Base-by-base conservation (phyloP, 2,797 vertebrate genomes). In the Coracias cyanogaster region DNA sequence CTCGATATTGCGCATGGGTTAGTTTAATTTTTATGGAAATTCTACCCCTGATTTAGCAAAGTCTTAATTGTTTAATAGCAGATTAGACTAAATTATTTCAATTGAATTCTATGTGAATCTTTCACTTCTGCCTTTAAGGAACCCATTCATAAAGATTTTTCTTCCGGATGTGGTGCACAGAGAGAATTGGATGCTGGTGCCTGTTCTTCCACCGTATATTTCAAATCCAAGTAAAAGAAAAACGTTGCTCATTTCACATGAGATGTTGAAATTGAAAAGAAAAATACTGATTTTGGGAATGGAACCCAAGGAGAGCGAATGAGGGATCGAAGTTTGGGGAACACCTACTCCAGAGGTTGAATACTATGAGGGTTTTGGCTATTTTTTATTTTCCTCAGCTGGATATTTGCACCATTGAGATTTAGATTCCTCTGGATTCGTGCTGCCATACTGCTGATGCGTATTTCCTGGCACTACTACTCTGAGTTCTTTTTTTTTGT, bases 1-100 rank as follows among this genome's bases (percentile, higher is more conserved):
- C 71, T 95, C 57, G 57, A 54, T 92, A 81, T 88, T 93, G 90
- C 90, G 89, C 74, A 92, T 46, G 94, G 93, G 94, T 86, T 95
- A 84, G 69, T 92, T 97, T 96, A 94, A 97, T 96, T 98, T 97
- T 96, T 96, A 95, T 95, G 94, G 93, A 98, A 97, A 97, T 97
- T 94, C 33, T 93, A 83, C 90, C 52, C 87, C 73, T 80, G 70
- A 60, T 95, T 96, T 92, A 94, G 61, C 6, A 67, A 95, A 96
- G 86, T 60, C 84, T 96, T 96, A 97, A 97, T 93, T 97, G 96
- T 97, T 92, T 95, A 95, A 95, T 66, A 91, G 86, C 89, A 94
- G 93, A 95, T 97, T 93, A 96, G 76, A 52, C 66, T 90, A 82
- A 93, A 97, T 94, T 88, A 94, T 97, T 98, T 96, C 93, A 86